A percentile compares a stretch with the other conserved stretches of the same genome.
Evolutionary conservation across 2,797 vertebrate species (phyloP).

Genomic region (Spizella passerina): DNA sequence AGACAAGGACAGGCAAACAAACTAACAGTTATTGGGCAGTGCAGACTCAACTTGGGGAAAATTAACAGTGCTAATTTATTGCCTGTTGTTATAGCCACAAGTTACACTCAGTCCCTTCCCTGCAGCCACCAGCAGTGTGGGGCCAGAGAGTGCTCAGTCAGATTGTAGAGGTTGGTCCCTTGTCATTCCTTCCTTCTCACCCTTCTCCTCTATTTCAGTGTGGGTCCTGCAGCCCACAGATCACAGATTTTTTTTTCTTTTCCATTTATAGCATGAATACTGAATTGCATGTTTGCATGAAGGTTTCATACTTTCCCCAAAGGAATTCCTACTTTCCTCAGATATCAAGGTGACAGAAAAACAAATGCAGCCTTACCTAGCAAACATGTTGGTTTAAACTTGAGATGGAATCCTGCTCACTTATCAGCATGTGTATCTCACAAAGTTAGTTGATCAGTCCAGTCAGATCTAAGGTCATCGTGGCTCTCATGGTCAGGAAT

Average conservation of each 20-base stretch:
- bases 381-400: neutral
- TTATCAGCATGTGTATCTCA: neutral
- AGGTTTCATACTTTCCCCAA: neutral
- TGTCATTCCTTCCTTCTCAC: neutral
- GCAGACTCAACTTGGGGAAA: neutral
- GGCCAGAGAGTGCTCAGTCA: neutral
- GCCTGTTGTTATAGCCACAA: neutral
- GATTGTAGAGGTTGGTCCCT: neutral
- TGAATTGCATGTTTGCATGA: neutral
- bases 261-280: neutral
- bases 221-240: neutral
- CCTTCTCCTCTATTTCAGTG: neutral
- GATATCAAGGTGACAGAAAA: neutral
- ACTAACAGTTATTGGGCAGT: neutral
- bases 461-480: neutral
- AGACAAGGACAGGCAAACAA: neutral
- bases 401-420: neutral
- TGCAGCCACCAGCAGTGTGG: accelerated
- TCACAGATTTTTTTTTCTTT: neutral
- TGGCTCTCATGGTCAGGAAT: neutral
- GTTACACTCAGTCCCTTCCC: neutral
- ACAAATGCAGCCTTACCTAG: neutral
- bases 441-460: neutral
- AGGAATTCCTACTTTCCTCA: neutral
- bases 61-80: neutral